phyloP scores from a whole-genome alignment of 2,797 vertebrate genomes.

The Sebastes goodei region DNA sequence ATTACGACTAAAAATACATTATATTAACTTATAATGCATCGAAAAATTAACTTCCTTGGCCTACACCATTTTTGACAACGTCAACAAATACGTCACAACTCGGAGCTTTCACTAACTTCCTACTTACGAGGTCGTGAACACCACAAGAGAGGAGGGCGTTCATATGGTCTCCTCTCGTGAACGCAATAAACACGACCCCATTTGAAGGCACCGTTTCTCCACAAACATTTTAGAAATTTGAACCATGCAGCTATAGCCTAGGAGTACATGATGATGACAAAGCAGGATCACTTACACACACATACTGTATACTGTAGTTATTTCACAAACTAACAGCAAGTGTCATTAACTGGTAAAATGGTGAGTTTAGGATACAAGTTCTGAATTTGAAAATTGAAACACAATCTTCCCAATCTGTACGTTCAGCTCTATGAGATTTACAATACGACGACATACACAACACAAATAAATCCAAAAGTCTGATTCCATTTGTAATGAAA shows the following conservation, averaged over 20 bases:
- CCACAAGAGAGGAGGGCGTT: too few species aligned
- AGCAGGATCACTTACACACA: not conserved
- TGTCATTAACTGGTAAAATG: not conserved
- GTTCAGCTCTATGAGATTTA: not conserved
- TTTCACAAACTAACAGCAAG: not conserved
- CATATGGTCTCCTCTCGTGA: too few species aligned
- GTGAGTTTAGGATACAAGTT: not conserved
- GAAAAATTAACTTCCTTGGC: too few species aligned
- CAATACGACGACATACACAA: not conserved
- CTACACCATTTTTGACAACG: too few species aligned
- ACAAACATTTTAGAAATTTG: too few species aligned
- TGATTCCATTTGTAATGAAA: not conserved
- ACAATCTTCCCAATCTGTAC: not conserved
- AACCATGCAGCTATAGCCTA: not conserved
- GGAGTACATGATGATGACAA: not conserved
- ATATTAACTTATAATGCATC: too few species aligned
- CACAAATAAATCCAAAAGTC: not conserved
- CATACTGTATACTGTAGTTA: not conserved
- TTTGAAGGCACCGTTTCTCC: too few species aligned
- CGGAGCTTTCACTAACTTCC: too few species aligned
- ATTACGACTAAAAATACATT: too few species aligned
- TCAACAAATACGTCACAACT: too few species aligned
- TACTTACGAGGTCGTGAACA: too few species aligned
- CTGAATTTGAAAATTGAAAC: not conserved
- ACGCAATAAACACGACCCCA: too few species aligned